Base-by-base conservation (phyloP, 2,888 invertebrate species). In the Ecliptopera silaceata region DNA sequence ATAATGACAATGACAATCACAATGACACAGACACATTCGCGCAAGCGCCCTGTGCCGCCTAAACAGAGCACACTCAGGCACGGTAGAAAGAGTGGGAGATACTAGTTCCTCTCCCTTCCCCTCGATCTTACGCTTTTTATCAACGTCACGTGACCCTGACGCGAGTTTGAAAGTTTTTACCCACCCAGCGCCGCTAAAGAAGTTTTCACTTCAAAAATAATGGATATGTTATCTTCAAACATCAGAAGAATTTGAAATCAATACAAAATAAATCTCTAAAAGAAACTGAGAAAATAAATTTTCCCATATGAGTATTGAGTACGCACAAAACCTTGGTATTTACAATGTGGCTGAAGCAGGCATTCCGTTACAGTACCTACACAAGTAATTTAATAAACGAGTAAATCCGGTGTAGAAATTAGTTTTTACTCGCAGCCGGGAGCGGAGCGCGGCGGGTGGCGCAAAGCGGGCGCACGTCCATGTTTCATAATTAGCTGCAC, bases 401-500 rank as follows among this genome's bases (percentile, higher is more conserved):
- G 78, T 73, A 77, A 73, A 71, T 69, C 67, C 69, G 66, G 69
- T 72, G 68, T 59, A 70, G 74, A 79, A 74, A 77, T 82, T 77
- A 76, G 72, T 81, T 86, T 85, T 87, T 86, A 80, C 75, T 66
- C 63, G 65, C 67, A 72, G 65, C 60, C 61, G 59, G 66, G 70
- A 72, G 69, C 66, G 73, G 73, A 60, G 66, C 82, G 70, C 86
- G 72, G 86, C 88, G 88, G 88, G 88, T 86, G 88, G 88, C 80
- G 80, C 77, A 77, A 79, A 74, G 72, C 75, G 69, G 71, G 71
- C 72, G 74, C 79, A 79, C 80, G 79, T 71, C 78, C 79, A 81
- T 79, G 80, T 79, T 84, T 87, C 85, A 84, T 84, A 87, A 86
- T 86, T 87, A 88, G 84, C 78, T 73, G 43, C 64, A 56, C 75